phyloP scores from a whole-genome alignment of 1,140 invertebrate genomes.

The Nebria ingens region DNA sequence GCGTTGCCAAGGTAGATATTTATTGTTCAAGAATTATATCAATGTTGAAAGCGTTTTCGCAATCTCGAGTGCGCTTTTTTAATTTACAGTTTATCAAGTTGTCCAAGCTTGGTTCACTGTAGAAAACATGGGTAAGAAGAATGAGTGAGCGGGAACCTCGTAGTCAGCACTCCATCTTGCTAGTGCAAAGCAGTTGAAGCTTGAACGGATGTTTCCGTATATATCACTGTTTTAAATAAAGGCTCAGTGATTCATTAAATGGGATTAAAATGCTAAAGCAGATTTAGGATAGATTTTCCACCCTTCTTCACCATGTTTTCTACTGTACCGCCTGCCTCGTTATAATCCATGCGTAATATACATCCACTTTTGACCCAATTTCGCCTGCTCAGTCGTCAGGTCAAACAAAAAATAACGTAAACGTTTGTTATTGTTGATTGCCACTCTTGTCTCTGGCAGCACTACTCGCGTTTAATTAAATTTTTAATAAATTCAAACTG shows the following conservation, averaged over 20 bases:
- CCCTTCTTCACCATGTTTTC: background rate
- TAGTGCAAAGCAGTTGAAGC: background rate
- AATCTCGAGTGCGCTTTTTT: background rate
- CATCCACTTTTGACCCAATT: slow-evolving; percentile 2
- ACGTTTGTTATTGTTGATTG: background rate
- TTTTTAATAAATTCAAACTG: background rate
- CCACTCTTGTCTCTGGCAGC: background rate
- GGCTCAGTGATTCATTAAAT: slow-evolving; percentile 1
- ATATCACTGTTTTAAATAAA: slow-evolving; percentile 8
- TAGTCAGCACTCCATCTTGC: background rate
- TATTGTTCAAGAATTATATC: no score
- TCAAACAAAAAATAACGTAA: background rate
- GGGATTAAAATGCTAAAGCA: slow-evolving; percentile 4
- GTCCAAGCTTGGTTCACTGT: background rate
- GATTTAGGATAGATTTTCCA: slow-evolving; percentile 9
- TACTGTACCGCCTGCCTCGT: background rate
- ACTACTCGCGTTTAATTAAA: background rate
- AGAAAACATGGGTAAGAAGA: background rate
- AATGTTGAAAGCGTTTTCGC: background rate
- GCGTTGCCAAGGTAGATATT: background rate
- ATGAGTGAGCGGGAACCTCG: background rate
- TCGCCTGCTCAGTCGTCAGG: no score
- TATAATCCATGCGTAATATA: background rate
- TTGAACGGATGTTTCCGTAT: background rate
- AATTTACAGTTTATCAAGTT: slow-evolving; percentile 9